These are phyloP conservation scores for Syrmaticus mikado DNA, from an alignment of 2,113 vertebrate species.

Conservation along the genomic window DNA sequence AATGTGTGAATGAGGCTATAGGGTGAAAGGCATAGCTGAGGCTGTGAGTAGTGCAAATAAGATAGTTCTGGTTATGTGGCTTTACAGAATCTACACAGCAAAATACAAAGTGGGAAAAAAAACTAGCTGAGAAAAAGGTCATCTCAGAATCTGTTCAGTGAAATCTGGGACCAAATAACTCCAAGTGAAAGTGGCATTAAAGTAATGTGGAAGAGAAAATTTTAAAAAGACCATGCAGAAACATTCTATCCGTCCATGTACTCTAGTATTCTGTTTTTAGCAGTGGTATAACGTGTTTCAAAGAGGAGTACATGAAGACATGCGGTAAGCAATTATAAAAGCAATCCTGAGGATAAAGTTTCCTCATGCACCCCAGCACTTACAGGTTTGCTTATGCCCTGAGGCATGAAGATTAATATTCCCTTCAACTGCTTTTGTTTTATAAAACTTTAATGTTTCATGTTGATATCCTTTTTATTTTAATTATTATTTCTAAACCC, in stretches of 20 bases:
- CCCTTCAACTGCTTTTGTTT: not conserved
- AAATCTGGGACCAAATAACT: not conserved
- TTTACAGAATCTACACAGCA: not conserved
- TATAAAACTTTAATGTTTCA: not conserved
- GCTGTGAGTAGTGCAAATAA: not conserved
- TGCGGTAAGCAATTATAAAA: constrained; percentile 30
- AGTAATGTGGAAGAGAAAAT: not conserved
- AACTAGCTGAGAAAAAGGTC: not conserved
- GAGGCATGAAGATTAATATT: constrained; percentile 12
- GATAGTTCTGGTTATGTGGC: not conserved
- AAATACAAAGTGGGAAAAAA: not conserved
- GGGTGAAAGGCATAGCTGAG: not conserved
- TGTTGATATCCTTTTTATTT: not conserved
- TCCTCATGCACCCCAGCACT: not conserved
- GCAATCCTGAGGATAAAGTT: constrained; percentile 26
- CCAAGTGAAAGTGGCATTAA: not conserved
- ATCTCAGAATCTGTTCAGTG: constrained; percentile 1
- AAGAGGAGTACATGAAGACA: constrained; percentile 26
- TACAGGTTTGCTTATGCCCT: constrained; percentile 28
- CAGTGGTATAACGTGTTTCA: not conserved
- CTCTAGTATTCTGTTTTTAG: constrained; percentile 25
- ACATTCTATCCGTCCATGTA: not conserved
- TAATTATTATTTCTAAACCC: not conserved
- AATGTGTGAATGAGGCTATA: constrained; percentile 6
- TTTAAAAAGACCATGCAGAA: not conserved